These are phyloP conservation scores for Steinernema hermaphroditum DNA, from an alignment of 2,888 invertebrate genomes.

Conservation along the genomic window DNA sequence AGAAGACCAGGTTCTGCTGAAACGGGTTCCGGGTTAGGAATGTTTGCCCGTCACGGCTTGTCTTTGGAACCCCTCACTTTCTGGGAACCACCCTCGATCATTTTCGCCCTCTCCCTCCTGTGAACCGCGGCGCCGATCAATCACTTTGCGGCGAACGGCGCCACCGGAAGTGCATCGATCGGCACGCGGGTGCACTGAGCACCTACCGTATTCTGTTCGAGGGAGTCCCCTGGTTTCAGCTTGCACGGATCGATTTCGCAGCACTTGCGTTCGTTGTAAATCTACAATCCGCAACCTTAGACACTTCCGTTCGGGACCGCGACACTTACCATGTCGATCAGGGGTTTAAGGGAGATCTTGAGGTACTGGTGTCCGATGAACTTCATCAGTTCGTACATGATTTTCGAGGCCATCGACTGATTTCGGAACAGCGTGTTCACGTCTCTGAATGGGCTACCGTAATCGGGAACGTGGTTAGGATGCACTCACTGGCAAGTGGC, in stretches of 20 bases:
- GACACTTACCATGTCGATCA: conserved; percentile 58
- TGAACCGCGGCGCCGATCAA: conserved; percentile 18
- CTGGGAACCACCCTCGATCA: conserved; percentile 3
- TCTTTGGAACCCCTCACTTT: too few species aligned
- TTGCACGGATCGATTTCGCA: conserved; percentile 65
- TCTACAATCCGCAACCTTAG: conserved; percentile 45
- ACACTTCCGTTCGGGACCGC: too few species aligned
- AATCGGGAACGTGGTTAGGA: neutral
- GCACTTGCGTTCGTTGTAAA: conserved; percentile 60
- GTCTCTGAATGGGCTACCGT: conserved; percentile 49
- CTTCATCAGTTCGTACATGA: conserved; percentile 64
- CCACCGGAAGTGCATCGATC: too few species aligned
- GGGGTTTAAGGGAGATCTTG: conserved; percentile 57
- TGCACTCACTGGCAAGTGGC: conserved; percentile 58
- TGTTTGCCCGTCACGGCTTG: too few species aligned
- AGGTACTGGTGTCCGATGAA: conserved; percentile 63
- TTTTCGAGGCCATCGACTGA: conserved; percentile 61
- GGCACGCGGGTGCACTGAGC: neutral
- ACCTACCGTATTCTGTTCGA: conserved; percentile 52
- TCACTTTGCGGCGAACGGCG: conserved; percentile 19
- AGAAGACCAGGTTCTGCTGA: conserved; percentile 53
- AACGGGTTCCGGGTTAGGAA: neutral
- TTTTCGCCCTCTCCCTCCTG: conserved; percentile 9
- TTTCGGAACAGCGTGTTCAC: conserved; percentile 65
- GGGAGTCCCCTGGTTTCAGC: conserved; percentile 43